Evolutionary conservation across 2,888 invertebrate species (phyloP).

Genomic region (Leptura quadrifasciata): DNA sequence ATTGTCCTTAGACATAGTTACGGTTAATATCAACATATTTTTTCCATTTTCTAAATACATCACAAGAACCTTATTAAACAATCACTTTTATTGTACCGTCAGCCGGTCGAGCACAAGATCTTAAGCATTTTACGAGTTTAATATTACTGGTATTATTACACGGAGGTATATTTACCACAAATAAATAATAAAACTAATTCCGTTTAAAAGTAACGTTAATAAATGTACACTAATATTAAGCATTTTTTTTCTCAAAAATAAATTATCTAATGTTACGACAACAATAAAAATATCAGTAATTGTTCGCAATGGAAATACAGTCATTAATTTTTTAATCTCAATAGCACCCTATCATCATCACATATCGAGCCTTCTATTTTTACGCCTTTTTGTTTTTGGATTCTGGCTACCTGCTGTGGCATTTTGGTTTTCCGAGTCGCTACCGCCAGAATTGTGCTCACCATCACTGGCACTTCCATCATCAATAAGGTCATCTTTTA

Average conservation of each 20-base stretch:
- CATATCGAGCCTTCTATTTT: conserved; percentile 60
- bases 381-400: conserved; percentile 60
- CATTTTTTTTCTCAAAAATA: conserved; percentile 24
- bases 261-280: conserved; percentile 25
- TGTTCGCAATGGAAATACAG: conserved; percentile 1
- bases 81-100: conserved; percentile 8
- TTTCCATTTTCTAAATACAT: conserved; percentile 23
- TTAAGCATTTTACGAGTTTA: background rate
- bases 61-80: conserved; percentile 7
- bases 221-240: conserved; percentile 31
- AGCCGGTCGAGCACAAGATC: background rate
- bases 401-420: conserved; percentile 30
- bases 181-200: conserved; percentile 29
- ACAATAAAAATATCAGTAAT: conserved; percentile 16
- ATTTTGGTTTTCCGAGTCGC: conserved; percentile 49
- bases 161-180: conserved; percentile 22
- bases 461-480: conserved; percentile 71
- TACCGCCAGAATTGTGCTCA: conserved; percentile 50
- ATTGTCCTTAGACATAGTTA: conserved; percentile 3
- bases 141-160: conserved; percentile 29
- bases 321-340: conserved; percentile 12
- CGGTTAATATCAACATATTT: conserved; percentile 24
- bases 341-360: conserved; percentile 47
- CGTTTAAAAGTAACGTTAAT: conserved; percentile 27
- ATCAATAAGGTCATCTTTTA: conserved; percentile 83